Conservation (phyloP, 2,888 invertebrate genomes). For the Apodemia mormo region DNA sequence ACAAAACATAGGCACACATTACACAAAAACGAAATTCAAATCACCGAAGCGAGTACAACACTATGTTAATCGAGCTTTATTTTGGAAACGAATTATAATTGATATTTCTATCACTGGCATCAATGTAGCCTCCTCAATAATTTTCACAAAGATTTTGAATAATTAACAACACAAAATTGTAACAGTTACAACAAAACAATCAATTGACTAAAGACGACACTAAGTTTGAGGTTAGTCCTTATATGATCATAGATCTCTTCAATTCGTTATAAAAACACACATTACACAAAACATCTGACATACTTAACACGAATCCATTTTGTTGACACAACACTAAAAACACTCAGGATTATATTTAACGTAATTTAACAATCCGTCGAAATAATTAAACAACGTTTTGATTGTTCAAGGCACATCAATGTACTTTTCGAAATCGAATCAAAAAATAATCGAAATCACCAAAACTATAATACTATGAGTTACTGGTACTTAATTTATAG, state of each 20-base stretch:
- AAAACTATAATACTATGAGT: not conserved
- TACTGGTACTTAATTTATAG: not conserved
- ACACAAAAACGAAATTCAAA: not conserved
- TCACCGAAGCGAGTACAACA: too few relatives aligned
- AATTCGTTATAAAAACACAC: not conserved
- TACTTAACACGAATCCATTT: slow-evolving; percentile 4
- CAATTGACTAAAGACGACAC: too few relatives aligned
- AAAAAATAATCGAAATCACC: not conserved
- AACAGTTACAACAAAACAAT: too few relatives aligned
- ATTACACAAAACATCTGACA: not conserved
- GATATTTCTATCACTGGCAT: too few relatives aligned
- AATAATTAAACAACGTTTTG: too few relatives aligned
- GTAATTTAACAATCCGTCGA: not conserved
- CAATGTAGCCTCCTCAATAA: too few relatives aligned
- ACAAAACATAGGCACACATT: not conserved
- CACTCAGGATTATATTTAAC: not conserved
- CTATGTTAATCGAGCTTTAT: too few relatives aligned
- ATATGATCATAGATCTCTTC: too few relatives aligned
- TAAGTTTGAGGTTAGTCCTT: too few relatives aligned
- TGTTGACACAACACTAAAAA: not conserved
- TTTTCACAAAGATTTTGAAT: too few relatives aligned
- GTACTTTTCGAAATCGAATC: not conserved
- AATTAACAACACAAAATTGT: too few relatives aligned
- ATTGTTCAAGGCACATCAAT: not conserved
- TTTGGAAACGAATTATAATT: too few relatives aligned